Conservation (phyloP, 2,888 invertebrate species). For the Philonicus albiceps region DNA sequence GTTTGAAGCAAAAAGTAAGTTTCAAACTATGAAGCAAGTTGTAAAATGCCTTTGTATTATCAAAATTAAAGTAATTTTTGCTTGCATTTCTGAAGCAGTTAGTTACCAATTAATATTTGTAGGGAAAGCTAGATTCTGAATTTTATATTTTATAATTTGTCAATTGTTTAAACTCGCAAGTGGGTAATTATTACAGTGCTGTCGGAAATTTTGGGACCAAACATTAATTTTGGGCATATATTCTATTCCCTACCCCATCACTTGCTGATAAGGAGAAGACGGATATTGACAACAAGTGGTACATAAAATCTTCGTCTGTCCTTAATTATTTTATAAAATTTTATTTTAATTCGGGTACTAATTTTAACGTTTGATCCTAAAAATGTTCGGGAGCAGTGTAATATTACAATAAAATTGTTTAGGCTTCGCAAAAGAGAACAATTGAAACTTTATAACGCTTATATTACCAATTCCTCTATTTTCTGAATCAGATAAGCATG, state of each 20-base stretch:
- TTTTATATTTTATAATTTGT: background rate
- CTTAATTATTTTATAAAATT: too few species aligned
- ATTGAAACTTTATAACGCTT: background rate
- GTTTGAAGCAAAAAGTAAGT: conserved; percentile 32
- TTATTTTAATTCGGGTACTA: too few species aligned
- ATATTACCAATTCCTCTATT: background rate
- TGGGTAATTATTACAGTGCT: too few species aligned
- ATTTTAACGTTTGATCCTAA: too few species aligned
- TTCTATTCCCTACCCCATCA: too few species aligned
- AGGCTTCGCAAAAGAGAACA: background rate
- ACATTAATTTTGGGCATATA: too few species aligned
- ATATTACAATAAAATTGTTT: too few species aligned
- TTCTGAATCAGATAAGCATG: background rate
- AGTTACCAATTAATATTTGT: background rate
- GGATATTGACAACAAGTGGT: too few species aligned
- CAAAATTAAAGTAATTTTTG: background rate
- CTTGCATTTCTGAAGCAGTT: background rate
- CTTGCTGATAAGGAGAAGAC: too few species aligned
- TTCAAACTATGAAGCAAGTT: background rate
- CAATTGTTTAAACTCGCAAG: background rate
- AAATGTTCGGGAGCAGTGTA: too few species aligned
- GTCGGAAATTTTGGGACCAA: too few species aligned
- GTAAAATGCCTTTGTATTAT: background rate
- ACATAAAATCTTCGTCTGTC: too few species aligned
- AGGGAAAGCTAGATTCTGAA: background rate